Base-by-base conservation (phyloP, 2,113 vertebrate genomes). In the Ptilonorhynchus violaceus region DNA sequence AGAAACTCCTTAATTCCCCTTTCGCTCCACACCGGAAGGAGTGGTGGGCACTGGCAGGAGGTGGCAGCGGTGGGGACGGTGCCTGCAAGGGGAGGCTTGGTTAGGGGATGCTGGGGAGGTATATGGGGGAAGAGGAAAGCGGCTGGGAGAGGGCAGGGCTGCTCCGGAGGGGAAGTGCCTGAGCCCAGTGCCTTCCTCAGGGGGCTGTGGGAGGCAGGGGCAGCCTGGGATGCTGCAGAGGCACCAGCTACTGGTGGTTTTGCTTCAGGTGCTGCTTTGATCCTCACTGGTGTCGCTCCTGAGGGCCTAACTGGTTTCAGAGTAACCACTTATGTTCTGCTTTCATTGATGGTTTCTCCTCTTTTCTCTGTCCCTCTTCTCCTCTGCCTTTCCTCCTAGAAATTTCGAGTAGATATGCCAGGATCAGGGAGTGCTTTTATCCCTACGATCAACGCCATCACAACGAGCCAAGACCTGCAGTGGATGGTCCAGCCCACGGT, bases 401-500 rank as follows among this genome's bases (percentile, higher is more conserved):
- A 99, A 98, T 99, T 99, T 96, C 98, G 99, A 97, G 98, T 99
- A 96, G 99, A 99, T 98, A 99, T 99, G 99, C 99, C 99, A 97
- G 99, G 99, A 96, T 99, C 99, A 81, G 99, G 99, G 98, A 99
- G 99, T 69, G 99, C 99, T 98, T 99, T 99, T 94, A 99, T 99
- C 85, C 99, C 99, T 31, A 99, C 99, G 22, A 99, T 99, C 97
- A 99, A 99, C 97, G 99, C 99, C 98, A 99, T 99, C 97, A 99
- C 99, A 27, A 99, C 99, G 95, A 99, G 99, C 98, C 99, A 99
- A 97, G 99, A 99, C 98, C 98, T 99, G 60, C 99, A 99, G 99
- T 99, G 99, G 99, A 99, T 99, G 99, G 99, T 99, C 42, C 99
- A 99, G 97, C 99, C 99, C 89, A 99, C 99, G 0, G 99, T 99